A percentile compares a stretch with the other conserved stretches of the same genome.
phyloP scores from a whole-genome alignment of 2,797 vertebrate genomes.

The Oryzias sinensis region DNA sequence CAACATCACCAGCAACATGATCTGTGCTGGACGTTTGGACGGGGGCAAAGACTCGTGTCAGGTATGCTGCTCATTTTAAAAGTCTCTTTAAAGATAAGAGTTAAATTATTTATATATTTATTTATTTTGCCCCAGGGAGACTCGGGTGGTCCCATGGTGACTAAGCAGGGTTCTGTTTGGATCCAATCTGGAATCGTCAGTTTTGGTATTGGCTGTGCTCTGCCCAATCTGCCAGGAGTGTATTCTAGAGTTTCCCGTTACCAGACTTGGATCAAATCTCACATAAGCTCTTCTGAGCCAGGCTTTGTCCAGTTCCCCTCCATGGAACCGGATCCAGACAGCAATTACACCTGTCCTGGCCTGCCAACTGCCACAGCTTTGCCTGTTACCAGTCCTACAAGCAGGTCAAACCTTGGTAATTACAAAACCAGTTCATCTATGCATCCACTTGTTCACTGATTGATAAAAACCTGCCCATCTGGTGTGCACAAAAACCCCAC shows the following conservation, averaged over 20 bases:
- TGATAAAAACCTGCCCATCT: too few relatives aligned
- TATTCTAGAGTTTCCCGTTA: constrained; percentile 68
- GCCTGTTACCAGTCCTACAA: constrained; percentile 1
- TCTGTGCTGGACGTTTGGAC: constrained; percentile 61
- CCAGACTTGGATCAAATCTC: constrained; percentile 61
- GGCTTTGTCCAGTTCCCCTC: constrained; percentile 62
- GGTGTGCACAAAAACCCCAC: too few relatives aligned
- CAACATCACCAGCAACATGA: constrained; percentile 55
- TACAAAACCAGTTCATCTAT: too few relatives aligned
- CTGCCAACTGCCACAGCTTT: neutral
- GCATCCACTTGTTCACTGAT: too few relatives aligned
- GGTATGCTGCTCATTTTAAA: constrained; percentile 25
- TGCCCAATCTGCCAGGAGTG: constrained; percentile 55
- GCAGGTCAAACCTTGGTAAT: constrained; percentile 11
- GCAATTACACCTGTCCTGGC: constrained; percentile 34
- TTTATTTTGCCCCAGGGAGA: constrained; percentile 39
- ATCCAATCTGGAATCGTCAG: constrained; percentile 69
- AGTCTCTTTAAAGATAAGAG: neutral
- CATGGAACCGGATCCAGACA: constrained; percentile 49
- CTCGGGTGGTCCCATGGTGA: constrained; percentile 67
- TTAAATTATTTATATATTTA: neutral
- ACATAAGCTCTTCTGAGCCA: constrained; percentile 39
- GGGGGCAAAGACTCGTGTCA: constrained; percentile 68
- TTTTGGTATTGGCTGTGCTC: constrained; percentile 62
- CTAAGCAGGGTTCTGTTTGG: constrained; percentile 46